Evolutionary conservation across 2,797 vertebrate genomes (phyloP), one percentile per base, ranked within the genome.

Genomic region (Molossus alvarezi): DNA sequence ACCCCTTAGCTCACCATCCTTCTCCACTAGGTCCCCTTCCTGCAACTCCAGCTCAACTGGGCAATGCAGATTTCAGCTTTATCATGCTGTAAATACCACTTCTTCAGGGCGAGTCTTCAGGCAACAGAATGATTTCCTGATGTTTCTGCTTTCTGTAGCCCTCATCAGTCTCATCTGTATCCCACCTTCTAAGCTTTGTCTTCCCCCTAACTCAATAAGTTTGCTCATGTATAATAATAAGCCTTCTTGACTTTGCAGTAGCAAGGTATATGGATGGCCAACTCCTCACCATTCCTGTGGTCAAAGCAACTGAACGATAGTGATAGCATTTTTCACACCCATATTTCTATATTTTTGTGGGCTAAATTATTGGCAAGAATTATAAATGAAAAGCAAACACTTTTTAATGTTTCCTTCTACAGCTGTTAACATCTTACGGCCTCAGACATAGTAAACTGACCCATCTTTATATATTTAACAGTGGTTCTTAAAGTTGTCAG

Each of bases 291-390:
- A 55, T 21, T 69, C 17, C 27, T 33, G 5, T 81, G 20, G 13
- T 92, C n/a, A 88, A 72, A 94, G 37, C 37, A 91, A 77, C 27
- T 64, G 33, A 65, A 88, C 84, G 4, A 51, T 33, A 67, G 25
- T 75, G 64, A 41, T 18, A 60, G 53, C 57, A 77, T 37, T 71
- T 82, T 87, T 82, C 29, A 45, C 21, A 21, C 25, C 33, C 72
- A 27, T 0, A 17, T 9, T 71, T 57, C 55, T 64, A 29, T 29
- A 64, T 13, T 85, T 65, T 72, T 55, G 41, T 73, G 27, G 17
- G 53, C 77, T 91, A 82, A 82, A n/a, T 77, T 91, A 55, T 11
- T 15, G 51, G 17, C 17, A 53, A 80, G 51, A 60, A 82, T 87
- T 67, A 57, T 29, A 87, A 86, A 62, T 55, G 33, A 64, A 82